Conservation (phyloP, 2,113 vertebrate genomes). For the Malurus elegans region DNA sequence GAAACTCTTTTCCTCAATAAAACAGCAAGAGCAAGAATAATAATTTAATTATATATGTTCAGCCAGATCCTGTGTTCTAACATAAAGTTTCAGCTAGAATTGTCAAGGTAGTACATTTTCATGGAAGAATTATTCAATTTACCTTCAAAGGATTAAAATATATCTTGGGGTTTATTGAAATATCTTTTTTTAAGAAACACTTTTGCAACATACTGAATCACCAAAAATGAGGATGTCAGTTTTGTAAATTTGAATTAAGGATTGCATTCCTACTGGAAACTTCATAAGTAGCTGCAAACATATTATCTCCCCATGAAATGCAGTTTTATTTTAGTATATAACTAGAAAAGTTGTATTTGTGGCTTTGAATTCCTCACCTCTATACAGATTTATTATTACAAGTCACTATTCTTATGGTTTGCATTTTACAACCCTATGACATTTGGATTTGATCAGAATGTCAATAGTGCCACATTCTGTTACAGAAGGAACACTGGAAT, state of each 20-base stretch:
- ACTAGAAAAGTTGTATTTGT: background rate
- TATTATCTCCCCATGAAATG: background rate
- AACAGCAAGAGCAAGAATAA: background rate
- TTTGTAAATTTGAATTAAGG: background rate
- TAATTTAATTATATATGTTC: background rate
- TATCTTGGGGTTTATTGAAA: background rate
- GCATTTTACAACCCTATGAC: background rate
- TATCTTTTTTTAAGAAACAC: background rate
- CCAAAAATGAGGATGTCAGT: background rate
- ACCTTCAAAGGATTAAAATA: background rate
- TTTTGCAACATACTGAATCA: background rate
- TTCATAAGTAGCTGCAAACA: background rate
- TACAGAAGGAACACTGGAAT: background rate
- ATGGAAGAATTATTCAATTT: background rate
- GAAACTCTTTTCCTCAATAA: background rate
- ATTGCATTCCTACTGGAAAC: background rate
- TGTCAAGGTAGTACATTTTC: background rate
- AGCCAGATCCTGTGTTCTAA: background rate
- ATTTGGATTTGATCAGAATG: background rate
- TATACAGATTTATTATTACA: background rate
- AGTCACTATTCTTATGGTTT: background rate
- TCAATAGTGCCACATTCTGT: background rate
- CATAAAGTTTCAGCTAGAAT: background rate
- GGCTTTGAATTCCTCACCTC: background rate
- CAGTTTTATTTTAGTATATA: background rate